Conservation (phyloP, 2,888 invertebrate genomes). For the Eupithecia tripunctaria region DNA sequence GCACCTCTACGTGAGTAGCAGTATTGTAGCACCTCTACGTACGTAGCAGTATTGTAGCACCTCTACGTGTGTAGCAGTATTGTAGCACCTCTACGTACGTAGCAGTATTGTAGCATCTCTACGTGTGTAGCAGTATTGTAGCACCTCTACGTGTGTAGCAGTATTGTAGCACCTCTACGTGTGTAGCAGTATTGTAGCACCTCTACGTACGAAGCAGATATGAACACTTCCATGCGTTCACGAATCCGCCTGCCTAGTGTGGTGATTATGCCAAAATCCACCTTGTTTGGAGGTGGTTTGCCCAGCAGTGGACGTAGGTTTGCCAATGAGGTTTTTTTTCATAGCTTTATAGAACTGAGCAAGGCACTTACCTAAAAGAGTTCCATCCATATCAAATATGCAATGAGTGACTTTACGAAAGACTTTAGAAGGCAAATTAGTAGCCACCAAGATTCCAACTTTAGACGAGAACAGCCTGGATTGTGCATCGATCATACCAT, state of each 20-base stretch:
- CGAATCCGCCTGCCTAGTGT: too few species aligned
- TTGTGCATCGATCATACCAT: neutral
- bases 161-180: too few species aligned
- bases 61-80: neutral
- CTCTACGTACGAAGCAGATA: neutral
- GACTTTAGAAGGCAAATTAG: neutral
- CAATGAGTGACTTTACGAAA: slow-evolving; percentile 63
- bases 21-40: neutral
- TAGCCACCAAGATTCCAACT: neutral
- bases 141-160: neutral
- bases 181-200: too few species aligned
- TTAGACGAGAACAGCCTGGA: neutral
- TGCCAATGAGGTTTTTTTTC: neutral
- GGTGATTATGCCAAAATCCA: too few species aligned
- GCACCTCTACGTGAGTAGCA: neutral
- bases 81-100: neutral
- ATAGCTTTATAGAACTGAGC: neutral
- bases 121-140: neutral
- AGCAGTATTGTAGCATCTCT: neutral
- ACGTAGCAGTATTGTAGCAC: neutral
- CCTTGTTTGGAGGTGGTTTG: too few species aligned
- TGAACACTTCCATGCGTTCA: neutral
- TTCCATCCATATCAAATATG: slow-evolving; percentile 71
- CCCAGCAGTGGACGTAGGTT: too few species aligned
- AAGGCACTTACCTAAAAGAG: slow-evolving; percentile 61